Conservation (phyloP, 2,797 vertebrate species). For the Onychomys leucogaster region DNA sequence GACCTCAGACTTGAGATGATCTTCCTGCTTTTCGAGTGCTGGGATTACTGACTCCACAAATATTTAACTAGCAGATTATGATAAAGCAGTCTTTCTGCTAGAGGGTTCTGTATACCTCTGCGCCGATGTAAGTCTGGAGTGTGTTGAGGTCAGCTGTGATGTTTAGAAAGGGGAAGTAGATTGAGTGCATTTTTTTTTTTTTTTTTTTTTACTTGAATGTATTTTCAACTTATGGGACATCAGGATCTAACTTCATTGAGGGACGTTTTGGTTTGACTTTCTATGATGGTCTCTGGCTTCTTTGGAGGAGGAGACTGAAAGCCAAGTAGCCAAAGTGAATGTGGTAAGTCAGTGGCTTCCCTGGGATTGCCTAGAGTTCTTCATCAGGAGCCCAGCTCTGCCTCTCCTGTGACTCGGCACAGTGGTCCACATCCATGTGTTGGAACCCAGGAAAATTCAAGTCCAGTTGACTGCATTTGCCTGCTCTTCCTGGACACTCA, state of each 20-base stretch:
- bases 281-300: not conserved
- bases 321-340: not conserved
- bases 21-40: not conserved
- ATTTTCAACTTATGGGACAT: not conserved
- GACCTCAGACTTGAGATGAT: not conserved
- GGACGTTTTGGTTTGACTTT: not conserved
- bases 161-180: not conserved
- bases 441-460: not conserved
- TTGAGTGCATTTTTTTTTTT: not conserved
- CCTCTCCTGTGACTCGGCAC: not conserved
- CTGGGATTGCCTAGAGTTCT: not conserved
- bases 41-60: not conserved
- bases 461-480: not conserved
- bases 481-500: not conserved
- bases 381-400: not conserved
- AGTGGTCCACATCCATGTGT: not conserved
- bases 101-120: not conserved
- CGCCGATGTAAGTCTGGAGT: not conserved
- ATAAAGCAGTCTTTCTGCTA: not conserved
- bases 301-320: not conserved
- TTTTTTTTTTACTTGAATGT: not conserved
- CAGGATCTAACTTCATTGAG: not conserved
- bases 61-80: not conserved
- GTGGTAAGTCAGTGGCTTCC: not conserved
- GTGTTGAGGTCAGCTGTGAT: not conserved